Conservation (phyloP, 2,888 invertebrate species). For the Scaptomyza flava region DNA sequence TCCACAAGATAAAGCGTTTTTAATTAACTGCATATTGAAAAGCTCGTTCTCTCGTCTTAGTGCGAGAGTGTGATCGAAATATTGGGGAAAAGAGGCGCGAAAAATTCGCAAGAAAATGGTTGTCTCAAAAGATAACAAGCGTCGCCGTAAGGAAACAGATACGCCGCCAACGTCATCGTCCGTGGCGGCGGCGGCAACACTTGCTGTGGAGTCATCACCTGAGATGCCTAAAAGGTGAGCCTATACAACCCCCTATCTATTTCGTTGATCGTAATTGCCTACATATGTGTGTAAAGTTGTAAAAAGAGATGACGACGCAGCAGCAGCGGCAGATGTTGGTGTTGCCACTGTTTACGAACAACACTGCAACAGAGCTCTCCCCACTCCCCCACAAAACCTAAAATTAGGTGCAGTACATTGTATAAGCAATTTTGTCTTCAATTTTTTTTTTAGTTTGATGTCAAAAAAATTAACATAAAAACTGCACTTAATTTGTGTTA, state of each 20-base stretch:
- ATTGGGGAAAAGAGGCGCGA: conserved; percentile 74
- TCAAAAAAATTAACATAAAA: conserved; percentile 3
- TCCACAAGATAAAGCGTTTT: conserved; percentile 24
- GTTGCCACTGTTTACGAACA: conserved; percentile 31
- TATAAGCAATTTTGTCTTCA: conserved; percentile 51
- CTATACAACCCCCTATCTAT: conserved; percentile 32
- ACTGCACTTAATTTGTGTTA: background rate
- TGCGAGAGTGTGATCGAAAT: conserved; percentile 31
- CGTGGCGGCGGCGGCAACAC: conserved; percentile 48
- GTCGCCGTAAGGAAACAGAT: conserved; percentile 82
- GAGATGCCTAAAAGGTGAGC: conserved; percentile 84
- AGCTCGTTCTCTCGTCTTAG: conserved; percentile 26
- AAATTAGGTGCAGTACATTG: conserved; percentile 54
- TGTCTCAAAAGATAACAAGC: conserved; percentile 84
- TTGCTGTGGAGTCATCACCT: conserved; percentile 83
- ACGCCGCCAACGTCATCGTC: conserved; percentile 78
- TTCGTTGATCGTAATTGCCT: conserved; percentile 33
- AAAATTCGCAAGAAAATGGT: conserved; percentile 83
- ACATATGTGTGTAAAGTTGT: conserved; percentile 32
- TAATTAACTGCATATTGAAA: conserved; percentile 41
- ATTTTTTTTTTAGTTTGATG: background rate
- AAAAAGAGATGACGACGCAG: conserved; percentile 56
- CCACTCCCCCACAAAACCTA: conserved; percentile 14
- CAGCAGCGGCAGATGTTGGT: conserved; percentile 5
- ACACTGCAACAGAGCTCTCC: conserved; percentile 6